Evolutionary conservation across 2,797 vertebrate species (phyloP).

Genomic region (Acipenser transmontanus): DNA sequence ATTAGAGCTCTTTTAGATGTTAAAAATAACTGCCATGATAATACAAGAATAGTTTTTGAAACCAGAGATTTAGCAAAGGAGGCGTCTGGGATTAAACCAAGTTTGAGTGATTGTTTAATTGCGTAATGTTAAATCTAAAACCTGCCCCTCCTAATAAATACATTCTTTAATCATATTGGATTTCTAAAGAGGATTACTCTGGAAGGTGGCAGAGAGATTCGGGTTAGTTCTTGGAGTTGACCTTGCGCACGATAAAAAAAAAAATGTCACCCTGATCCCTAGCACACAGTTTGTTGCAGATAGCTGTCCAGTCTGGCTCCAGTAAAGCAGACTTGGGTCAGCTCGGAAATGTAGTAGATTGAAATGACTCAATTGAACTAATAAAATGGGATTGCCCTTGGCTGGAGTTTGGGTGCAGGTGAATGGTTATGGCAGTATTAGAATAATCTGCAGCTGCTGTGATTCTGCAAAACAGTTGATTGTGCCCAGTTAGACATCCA

Average conservation of each 20-base stretch:
- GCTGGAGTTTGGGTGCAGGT: not conserved
- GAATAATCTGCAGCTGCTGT: conserved; percentile 50
- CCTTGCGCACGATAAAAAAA: conserved; percentile 37
- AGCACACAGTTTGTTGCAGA: conserved; percentile 24
- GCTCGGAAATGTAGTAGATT: conserved; percentile 28
- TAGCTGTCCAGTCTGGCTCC: conserved; percentile 60
- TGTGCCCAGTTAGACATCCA: too few relatives aligned
- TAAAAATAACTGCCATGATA: too few relatives aligned
- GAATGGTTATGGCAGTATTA: conserved; percentile 13
- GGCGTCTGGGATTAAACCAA: not conserved
- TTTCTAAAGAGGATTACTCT: not conserved
- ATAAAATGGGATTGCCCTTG: not conserved
- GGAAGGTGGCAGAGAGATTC: conserved; percentile 12
- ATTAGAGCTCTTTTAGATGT: too few relatives aligned
- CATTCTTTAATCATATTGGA: not conserved
- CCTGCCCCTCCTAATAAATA: not conserved
- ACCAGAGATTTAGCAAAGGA: too few relatives aligned
- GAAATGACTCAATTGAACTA: conserved; percentile 29
- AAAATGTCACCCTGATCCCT: conserved; percentile 47
- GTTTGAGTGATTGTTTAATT: not conserved
- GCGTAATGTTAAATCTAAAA: not conserved
- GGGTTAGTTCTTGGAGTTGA: conserved; percentile 29
- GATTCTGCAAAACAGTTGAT: conserved; percentile 38
- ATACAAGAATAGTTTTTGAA: too few relatives aligned
- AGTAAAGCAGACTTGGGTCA: conserved; percentile 48